phyloP scores from a whole-genome alignment of 2,113 vertebrate genomes.

The Oreotragus oreotragus region DNA sequence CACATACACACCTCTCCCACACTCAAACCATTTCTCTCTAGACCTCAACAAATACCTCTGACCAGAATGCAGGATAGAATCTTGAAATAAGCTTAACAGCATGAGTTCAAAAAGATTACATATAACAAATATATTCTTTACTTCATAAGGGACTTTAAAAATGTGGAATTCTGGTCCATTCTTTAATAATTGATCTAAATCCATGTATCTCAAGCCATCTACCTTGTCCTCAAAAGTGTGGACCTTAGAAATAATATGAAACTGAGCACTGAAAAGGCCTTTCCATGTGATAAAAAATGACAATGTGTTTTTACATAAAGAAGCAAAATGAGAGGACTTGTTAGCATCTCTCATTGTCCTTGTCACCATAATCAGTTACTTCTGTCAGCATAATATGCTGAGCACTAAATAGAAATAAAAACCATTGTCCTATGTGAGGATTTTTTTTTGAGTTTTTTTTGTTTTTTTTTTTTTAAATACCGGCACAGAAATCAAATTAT shows the following conservation, averaged over 20 bases:
- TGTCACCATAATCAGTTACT: background rate
- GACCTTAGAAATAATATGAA: background rate
- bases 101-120: background rate
- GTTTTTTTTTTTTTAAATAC: constrained; percentile 42
- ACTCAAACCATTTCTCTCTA: background rate
- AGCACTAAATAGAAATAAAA: background rate
- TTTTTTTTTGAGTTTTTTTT: background rate
- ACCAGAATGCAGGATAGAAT: background rate
- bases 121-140: background rate
- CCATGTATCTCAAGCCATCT: background rate
- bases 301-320: background rate
- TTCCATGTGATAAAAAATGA: background rate
- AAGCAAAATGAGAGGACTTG: background rate
- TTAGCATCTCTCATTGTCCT: background rate
- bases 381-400: background rate
- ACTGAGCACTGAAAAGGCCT: background rate
- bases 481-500: constrained; percentile 48
- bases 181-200: background rate
- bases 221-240: background rate
- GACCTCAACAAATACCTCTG: background rate
- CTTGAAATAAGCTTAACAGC: background rate
- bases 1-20: background rate
- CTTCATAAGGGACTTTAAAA: background rate
- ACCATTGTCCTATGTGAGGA: background rate
- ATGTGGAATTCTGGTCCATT: background rate